Evolutionary conservation across 2,113 vertebrate genomes (phyloP).

Genomic region (Catagonus wagneri): DNA sequence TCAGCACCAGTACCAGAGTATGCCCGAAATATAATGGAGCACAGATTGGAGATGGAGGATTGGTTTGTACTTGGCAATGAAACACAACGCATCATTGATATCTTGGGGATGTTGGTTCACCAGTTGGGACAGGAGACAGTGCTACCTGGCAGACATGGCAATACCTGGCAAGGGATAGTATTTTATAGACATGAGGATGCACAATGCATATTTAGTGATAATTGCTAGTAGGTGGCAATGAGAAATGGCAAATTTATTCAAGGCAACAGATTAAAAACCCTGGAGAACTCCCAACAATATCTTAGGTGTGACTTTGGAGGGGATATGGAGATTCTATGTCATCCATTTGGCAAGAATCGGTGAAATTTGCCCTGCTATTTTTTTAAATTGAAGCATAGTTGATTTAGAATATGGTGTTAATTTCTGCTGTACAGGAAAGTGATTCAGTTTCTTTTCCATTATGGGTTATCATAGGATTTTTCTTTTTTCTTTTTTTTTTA

Average conservation of each 20-base stretch:
- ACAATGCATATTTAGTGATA: background rate
- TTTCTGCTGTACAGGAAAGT: no score
- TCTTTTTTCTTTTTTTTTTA: no score
- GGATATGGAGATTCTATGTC: background rate
- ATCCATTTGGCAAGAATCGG: background rate
- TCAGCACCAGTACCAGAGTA: background rate
- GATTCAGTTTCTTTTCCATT: no score
- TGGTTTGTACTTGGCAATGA: background rate
- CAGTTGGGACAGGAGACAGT: background rate
- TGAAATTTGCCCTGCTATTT: background rate
- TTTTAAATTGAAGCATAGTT: background rate
- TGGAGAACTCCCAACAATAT: background rate
- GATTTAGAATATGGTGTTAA: no score
- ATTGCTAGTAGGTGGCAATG: background rate
- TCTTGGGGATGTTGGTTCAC: background rate
- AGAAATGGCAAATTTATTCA: background rate
- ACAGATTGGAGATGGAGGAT: background rate
- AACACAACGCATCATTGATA: background rate
- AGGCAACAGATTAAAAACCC: background rate
- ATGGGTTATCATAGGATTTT: no score
- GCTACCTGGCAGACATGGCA: background rate
- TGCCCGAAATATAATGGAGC: background rate
- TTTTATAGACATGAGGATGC: background rate
- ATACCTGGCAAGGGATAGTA: background rate
- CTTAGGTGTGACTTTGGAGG: background rate